Base-by-base conservation (phyloP, 2,113 vertebrate genomes). In the Trinectes maculatus region DNA sequence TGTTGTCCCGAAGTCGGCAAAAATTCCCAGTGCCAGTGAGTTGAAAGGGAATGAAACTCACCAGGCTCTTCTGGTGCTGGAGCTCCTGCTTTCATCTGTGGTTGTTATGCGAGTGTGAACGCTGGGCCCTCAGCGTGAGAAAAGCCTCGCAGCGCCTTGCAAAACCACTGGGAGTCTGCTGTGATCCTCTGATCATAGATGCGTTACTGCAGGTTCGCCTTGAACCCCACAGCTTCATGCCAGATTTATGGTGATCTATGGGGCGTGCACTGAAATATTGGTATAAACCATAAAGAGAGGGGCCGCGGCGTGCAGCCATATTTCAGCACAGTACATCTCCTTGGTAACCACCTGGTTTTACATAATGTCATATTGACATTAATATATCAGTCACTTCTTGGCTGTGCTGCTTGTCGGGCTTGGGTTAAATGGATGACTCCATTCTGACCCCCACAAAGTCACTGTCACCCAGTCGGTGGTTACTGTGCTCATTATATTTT, bases 61-160 rank as follows among this genome's bases (percentile, higher is more conserved):
- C 29, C 54, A 29, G 69, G 56, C 47, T 8, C 70, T 72, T 61
- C 39, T 65, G 33, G 2, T n/a, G 8, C 2, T 18, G 18, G n/a
- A 47, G 67, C 46, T 24, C 1, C 11, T 9, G 56, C 80, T 87
- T 89, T 88, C 64, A 85, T 82, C 55, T 83, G 7, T 31, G 29
- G n/a, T 15, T 24, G 37, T 80, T 63, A 79, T 71, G n/a, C n/a
- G 51, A 33, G 48, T 72, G 74, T 63, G 62, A 78, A 47, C 26
- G 21, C n/a, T 15, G 68, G 61, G 56, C 42, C 68, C 85, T 62
- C 37, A 0, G 10, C 26, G 57, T 26, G 69, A 66, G 12, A 18
- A 53, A 62, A 24, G 11, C 57, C 77, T 75, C 29, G 8, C 57
- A 70, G 86, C 60, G 29, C 29, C 55, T 40, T 79, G 74, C 82